Conservation (phyloP, 2,888 invertebrate species). For the Oligia latruncula region DNA sequence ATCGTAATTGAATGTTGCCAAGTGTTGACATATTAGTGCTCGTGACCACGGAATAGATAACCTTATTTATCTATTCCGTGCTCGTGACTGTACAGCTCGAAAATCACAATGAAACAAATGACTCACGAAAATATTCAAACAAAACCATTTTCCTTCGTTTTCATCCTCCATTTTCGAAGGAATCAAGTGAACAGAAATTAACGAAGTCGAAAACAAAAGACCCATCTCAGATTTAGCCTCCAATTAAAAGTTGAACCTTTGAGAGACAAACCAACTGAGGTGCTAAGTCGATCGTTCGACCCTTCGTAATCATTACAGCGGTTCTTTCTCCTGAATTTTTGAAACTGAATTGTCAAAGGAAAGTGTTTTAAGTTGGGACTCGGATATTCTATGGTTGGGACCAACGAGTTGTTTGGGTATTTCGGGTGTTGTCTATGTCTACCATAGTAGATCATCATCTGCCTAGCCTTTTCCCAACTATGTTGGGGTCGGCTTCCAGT, state of each 20-base stretch:
- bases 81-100: no score
- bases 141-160: slow-evolving; percentile 60
- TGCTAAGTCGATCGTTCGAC: slow-evolving; percentile 63
- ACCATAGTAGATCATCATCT: no score
- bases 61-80: no score
- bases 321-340: slow-evolving; percentile 46
- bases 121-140: slow-evolving; percentile 42
- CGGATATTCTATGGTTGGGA: neutral
- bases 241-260: slow-evolving; percentile 77
- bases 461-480: no score
- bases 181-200: slow-evolving; percentile 74
- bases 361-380: slow-evolving; percentile 9
- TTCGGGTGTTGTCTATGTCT: neutral
- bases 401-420: slow-evolving; percentile 31
- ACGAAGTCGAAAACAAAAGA: slow-evolving; percentile 72
- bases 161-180: slow-evolving; percentile 43
- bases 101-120: slow-evolving; percentile 44
- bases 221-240: slow-evolving; percentile 72
- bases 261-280: slow-evolving; percentile 70
- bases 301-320: slow-evolving; percentile 51
- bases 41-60: no score
- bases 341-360: slow-evolving; percentile 42
- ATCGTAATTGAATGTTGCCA: no score
- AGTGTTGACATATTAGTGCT: no score
- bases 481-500: no score